phyloP scores from a whole-genome alignment of 2,113 vertebrate genomes.

The Antechinus stuartii region DNA sequence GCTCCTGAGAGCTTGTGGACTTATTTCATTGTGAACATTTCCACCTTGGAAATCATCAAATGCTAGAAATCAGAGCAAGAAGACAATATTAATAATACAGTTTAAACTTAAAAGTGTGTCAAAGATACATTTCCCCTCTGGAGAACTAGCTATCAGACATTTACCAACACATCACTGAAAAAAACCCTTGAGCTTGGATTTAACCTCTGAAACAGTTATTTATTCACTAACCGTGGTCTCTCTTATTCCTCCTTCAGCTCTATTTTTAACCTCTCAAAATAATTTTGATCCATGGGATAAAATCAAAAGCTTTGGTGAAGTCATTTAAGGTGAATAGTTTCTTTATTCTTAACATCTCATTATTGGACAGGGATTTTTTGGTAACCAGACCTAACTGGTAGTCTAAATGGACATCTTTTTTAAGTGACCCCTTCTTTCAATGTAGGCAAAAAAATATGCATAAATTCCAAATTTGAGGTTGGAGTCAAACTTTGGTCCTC shows the following conservation, averaged over 20 bases:
- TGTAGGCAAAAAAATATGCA: not conserved
- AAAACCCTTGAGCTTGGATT: conserved; percentile 27
- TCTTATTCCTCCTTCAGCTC: not conserved
- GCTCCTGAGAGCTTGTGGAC: too few relatives aligned
- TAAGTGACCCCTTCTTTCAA: not conserved
- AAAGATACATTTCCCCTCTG: too few relatives aligned
- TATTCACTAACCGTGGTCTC: not conserved
- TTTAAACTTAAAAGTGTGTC: too few relatives aligned
- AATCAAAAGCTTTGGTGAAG: not conserved
- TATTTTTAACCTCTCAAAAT: conserved; percentile 29
- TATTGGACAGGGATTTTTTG: conserved; percentile 8
- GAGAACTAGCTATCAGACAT: too few relatives aligned
- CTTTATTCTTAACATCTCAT: conserved; percentile 36
- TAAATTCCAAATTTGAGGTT: not conserved
- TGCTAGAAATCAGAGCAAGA: too few relatives aligned
- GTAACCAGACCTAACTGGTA: not conserved
- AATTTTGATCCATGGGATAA: not conserved
- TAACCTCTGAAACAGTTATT: conserved; percentile 3
- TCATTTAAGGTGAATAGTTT: conserved; percentile 10
- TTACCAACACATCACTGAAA: not conserved
- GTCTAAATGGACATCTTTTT: not conserved
- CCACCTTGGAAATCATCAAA: too few relatives aligned
- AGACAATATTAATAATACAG: too few relatives aligned
- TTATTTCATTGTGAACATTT: too few relatives aligned
- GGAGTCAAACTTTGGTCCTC: not conserved